A percentile compares a stretch with the other conserved stretches of the same genome.
These are phyloP conservation scores for Hydroisotoma schaefferi DNA, from an alignment of 2,888 invertebrate species.

Conservation along the genomic window DNA sequence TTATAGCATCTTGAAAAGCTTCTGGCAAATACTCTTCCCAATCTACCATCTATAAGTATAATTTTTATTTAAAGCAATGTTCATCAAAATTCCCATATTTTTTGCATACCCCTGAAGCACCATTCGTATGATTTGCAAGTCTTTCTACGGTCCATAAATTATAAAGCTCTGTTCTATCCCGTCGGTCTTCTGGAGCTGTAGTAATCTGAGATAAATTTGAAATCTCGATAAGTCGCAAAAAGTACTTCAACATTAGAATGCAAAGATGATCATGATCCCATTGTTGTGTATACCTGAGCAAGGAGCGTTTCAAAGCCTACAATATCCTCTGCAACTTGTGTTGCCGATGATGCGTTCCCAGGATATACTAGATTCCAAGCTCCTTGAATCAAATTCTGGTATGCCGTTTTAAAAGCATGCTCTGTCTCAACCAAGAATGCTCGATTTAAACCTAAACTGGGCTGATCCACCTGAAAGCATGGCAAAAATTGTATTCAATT, in stretches of 20 bases:
- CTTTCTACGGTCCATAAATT: constrained; percentile 79
- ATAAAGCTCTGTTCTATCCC: constrained; percentile 83
- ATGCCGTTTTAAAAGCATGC: constrained; percentile 33
- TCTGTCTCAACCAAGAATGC: constrained; percentile 28
- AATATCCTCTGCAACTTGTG: constrained; percentile 61
- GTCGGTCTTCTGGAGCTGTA: constrained; percentile 78
- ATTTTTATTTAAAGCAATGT: background rate
- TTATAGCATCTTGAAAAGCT: constrained; percentile 28
- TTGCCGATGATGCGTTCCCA: constrained; percentile 27
- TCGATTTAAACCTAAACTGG: constrained; percentile 33
- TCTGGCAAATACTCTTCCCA: constrained; percentile 38
- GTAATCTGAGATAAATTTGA: constrained; percentile 62
- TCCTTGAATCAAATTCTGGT: constrained; percentile 32
- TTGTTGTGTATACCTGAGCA: constrained; percentile 57
- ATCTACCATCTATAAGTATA: constrained; percentile 22
- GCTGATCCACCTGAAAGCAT: constrained; percentile 32
- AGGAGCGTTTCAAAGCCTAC: constrained; percentile 61
- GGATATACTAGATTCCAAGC: constrained; percentile 36
- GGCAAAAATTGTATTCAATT: background rate
- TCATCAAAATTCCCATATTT: background rate
- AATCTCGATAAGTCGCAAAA: background rate
- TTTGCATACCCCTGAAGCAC: constrained; percentile 20
- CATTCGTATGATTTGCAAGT: constrained; percentile 56
- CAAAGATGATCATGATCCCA: background rate
- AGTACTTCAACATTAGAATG: background rate